Percentiles rank a stretch among this genome's conserved stretches.
Evolutionary conservation across 2,888 invertebrate genomes (phyloP).

Genomic region (Apocheima hispidaria): DNA sequence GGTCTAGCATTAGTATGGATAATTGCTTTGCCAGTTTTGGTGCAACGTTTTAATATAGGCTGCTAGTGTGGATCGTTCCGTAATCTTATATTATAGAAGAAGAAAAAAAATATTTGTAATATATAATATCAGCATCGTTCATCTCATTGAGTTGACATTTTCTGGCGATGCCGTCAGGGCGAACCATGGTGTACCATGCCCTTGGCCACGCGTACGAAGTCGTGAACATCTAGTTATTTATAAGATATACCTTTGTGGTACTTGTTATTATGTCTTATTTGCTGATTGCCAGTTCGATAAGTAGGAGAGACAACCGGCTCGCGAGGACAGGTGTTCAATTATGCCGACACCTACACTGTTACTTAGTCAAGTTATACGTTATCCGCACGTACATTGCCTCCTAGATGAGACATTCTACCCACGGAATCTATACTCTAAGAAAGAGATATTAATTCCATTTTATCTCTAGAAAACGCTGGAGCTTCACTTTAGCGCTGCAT

Average conservation of each 20-base stretch:
- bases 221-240: too few relatives aligned
- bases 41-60: constrained; percentile 30
- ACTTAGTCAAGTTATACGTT: constrained; percentile 52
- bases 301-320: constrained; percentile 26
- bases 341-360: constrained; percentile 51
- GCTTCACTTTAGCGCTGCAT: background rate
- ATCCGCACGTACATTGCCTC: constrained; percentile 56
- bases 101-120: too few relatives aligned
- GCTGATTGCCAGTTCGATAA: constrained; percentile 1
- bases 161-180: too few relatives aligned
- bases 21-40: constrained; percentile 23
- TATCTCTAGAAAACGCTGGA: constrained; percentile 47
- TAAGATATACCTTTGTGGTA: background rate
- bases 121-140: too few relatives aligned
- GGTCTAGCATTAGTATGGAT: constrained; percentile 21
- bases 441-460: constrained; percentile 30
- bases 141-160: too few relatives aligned
- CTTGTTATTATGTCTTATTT: background rate
- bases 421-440: too few relatives aligned
- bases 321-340: constrained; percentile 57
- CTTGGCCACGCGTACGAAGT: too few relatives aligned
- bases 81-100: constrained; percentile 9
- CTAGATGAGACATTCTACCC: too few relatives aligned
- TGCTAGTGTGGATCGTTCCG: constrained; percentile 16
- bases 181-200: too few relatives aligned